phyloP scores from a whole-genome alignment of 2,113 vertebrate species.

The Daubentonia madagascariensis region DNA sequence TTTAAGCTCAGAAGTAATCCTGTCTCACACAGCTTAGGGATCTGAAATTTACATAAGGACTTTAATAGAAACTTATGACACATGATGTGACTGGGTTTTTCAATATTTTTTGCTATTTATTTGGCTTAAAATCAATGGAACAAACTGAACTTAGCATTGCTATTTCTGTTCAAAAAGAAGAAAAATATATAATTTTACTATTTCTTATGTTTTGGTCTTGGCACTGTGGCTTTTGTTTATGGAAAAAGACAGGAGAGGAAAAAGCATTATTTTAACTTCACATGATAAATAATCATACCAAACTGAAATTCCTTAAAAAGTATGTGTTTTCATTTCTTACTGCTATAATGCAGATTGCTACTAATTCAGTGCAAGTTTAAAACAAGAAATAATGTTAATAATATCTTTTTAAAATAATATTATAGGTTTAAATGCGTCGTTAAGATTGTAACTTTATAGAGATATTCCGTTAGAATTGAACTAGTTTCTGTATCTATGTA shows the following conservation, averaged over 20 bases:
- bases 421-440: not conserved
- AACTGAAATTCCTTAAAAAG: constrained; percentile 57
- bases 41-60: constrained; percentile 50
- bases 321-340: not conserved
- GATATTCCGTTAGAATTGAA: not conserved
- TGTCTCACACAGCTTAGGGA: not conserved
- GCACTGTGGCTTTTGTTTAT: constrained; percentile 70
- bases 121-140: constrained; percentile 72
- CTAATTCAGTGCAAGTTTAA: not conserved
- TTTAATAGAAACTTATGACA: constrained; percentile 64
- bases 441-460: not conserved
- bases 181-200: constrained; percentile 75
- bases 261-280: constrained; percentile 69
- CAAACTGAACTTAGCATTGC: constrained; percentile 77
- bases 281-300: constrained; percentile 65
- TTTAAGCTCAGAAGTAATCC: not conserved
- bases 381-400: not conserved
- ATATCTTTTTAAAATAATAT: not conserved
- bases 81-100: constrained; percentile 48
- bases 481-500: not conserved
- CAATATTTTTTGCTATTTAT: constrained; percentile 71
- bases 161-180: constrained; percentile 72
- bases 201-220: constrained; percentile 72
- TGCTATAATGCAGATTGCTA: not conserved
- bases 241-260: constrained; percentile 72